A percentile compares a stretch with the other conserved stretches of the same genome.
These are phyloP conservation scores for Andrena bucephala DNA, from an alignment of 2,888 invertebrate genomes.

Conservation along the genomic window DNA sequence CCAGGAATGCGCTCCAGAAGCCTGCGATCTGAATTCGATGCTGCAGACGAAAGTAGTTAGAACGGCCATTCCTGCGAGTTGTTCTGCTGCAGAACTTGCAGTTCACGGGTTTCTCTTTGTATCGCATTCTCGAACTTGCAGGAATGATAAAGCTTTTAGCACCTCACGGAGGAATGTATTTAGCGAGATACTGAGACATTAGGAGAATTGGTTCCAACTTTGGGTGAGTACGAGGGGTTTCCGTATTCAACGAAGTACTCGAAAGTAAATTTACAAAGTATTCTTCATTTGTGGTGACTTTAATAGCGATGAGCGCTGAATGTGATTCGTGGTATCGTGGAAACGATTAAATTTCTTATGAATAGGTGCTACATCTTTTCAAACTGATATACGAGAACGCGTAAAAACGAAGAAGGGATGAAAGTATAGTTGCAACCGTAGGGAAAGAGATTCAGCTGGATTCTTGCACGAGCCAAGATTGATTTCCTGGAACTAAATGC, in stretches of 20 bases:
- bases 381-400: conserved; percentile 7
- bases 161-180: neutral
- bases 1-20: conserved; percentile 50
- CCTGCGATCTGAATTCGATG: conserved; percentile 44
- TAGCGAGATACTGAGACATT: too few relatives aligned
- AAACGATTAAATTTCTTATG: neutral
- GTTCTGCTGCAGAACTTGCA: conserved; percentile 20
- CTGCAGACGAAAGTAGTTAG: conserved; percentile 10
- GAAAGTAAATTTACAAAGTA: neutral
- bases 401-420: neutral
- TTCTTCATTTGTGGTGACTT: neutral
- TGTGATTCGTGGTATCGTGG: neutral
- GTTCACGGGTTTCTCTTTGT: conserved; percentile 6
- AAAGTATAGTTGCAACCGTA: neutral
- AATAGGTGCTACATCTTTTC: neutral
- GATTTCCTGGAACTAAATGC: conserved; percentile 59
- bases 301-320: neutral
- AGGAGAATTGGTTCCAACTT: too few relatives aligned
- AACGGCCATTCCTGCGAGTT: conserved; percentile 37
- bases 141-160: neutral
- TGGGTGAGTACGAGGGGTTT: too few relatives aligned
- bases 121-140: neutral
- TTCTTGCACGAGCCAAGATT: conserved; percentile 41
- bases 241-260: too few relatives aligned
- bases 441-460: conserved; percentile 13